These are phyloP conservation scores for Squalus acanthias DNA, from an alignment of 2,797 vertebrate genomes.

Conservation along the genomic window DNA sequence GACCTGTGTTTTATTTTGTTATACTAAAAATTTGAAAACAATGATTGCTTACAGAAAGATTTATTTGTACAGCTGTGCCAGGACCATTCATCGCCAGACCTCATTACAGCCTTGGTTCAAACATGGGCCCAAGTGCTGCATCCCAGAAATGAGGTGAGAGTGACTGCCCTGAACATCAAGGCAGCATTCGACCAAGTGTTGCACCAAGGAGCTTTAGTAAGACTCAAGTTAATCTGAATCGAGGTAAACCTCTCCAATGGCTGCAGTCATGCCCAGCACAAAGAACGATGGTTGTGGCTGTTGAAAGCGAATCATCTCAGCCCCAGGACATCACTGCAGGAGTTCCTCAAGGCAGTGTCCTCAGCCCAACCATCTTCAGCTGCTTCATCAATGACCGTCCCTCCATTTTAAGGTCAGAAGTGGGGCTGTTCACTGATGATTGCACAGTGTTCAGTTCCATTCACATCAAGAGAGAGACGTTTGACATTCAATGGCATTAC, in stretches of 20 bases:
- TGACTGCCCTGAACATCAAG: not conserved
- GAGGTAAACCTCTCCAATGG: too few relatives aligned
- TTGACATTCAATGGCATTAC: not conserved
- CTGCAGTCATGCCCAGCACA: too few relatives aligned
- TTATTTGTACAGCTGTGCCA: not conserved
- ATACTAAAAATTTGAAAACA: not conserved
- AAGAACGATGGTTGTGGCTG: not conserved
- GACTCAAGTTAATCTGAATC: not conserved
- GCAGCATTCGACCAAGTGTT: not conserved
- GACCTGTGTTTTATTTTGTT: not conserved
- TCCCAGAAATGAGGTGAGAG: not conserved
- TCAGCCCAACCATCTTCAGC: not conserved
- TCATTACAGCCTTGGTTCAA: too few relatives aligned
- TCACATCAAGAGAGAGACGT: not conserved
- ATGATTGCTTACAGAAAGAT: not conserved
- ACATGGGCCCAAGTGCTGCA: not conserved
- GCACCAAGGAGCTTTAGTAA: not conserved
- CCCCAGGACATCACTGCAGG: not conserved
- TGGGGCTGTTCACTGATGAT: not conserved
- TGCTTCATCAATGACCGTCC: not conserved
- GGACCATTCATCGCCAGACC: not conserved
- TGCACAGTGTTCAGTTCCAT: not conserved
- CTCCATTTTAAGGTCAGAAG: not conserved
- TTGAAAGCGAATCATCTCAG: not conserved
- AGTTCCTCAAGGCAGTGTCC: too few relatives aligned